phyloP scores from a whole-genome alignment of 2,888 invertebrate genomes.

The Petrolisthes manimaculis region DNA sequence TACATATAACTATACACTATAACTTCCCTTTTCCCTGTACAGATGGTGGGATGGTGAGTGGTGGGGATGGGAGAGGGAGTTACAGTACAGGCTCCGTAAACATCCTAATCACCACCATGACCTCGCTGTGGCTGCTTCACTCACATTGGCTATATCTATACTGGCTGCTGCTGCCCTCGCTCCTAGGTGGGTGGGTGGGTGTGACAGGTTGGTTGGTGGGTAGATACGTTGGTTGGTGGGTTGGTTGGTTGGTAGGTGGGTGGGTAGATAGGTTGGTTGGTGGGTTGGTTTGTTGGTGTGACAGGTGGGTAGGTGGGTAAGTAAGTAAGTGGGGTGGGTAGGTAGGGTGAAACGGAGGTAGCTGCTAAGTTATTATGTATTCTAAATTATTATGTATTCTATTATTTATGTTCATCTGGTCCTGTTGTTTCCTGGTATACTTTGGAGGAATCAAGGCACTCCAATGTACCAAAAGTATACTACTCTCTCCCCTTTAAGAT shows the following conservation, averaged over 20 bases:
- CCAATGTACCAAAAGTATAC: too few relatives aligned
- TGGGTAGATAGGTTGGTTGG: neutral
- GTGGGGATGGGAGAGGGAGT: slow-evolving; percentile 74
- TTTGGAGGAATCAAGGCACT: too few relatives aligned
- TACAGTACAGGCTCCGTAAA: slow-evolving; percentile 82
- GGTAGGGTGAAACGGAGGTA: too few relatives aligned
- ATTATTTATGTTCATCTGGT: too few relatives aligned
- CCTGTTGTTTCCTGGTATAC: too few relatives aligned
- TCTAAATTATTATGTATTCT: too few relatives aligned
- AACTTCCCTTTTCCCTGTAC: neutral
- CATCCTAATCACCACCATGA: slow-evolving; percentile 85
- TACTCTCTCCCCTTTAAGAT: too few relatives aligned
- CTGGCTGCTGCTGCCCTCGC: slow-evolving; percentile 68
- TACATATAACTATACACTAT: too few relatives aligned
- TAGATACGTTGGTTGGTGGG: neutral
- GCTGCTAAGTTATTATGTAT: too few relatives aligned
- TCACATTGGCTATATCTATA: slow-evolving; percentile 79
- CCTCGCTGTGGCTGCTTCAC: slow-evolving; percentile 77
- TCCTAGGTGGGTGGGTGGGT: slow-evolving; percentile 43
- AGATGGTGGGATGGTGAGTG: slow-evolving; percentile 73
- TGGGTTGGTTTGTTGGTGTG: slow-evolving; percentile 3
- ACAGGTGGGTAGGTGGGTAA: slow-evolving; percentile 1
- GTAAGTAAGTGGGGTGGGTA: neutral
- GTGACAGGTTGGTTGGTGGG: neutral
- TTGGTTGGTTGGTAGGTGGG: slow-evolving; percentile 11